These are phyloP conservation scores for Scrobipalpa costella DNA, from an alignment of 2,888 invertebrate genomes.

Conservation along the genomic window DNA sequence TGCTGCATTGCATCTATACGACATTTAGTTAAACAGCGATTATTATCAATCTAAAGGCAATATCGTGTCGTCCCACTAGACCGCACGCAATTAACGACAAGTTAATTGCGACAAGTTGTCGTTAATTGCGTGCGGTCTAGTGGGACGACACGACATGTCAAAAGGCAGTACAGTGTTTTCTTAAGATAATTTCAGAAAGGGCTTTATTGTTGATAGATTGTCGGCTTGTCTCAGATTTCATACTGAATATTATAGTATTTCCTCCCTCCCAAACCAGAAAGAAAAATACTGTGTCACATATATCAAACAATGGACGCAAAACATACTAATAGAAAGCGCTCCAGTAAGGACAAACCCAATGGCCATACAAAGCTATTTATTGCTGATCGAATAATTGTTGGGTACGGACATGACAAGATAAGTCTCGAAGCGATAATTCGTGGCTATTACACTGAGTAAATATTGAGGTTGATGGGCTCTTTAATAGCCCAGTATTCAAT, in stretches of 20 bases:
- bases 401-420: constrained; percentile 7
- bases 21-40: constrained; percentile 21
- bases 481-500: constrained; percentile 9
- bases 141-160: too few relatives aligned
- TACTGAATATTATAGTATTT: too few relatives aligned
- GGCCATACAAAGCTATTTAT: constrained; percentile 16
- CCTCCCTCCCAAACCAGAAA: too few relatives aligned
- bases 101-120: too few relatives aligned
- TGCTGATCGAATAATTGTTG: constrained; percentile 22
- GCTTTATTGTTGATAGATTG: too few relatives aligned
- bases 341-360: not conserved
- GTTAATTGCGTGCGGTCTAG: too few relatives aligned
- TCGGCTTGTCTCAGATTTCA: too few relatives aligned
- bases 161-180: too few relatives aligned
- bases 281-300: not conserved
- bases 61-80: constrained; percentile 20
- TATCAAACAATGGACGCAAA: not conserved
- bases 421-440: constrained; percentile 9
- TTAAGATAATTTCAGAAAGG: too few relatives aligned
- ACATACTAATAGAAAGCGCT: not conserved
- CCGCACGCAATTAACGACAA: constrained; percentile 20
- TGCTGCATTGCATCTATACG: not conserved
- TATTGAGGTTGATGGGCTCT: constrained; percentile 11
- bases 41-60: constrained; percentile 24
- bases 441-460: constrained; percentile 16